Base-by-base conservation (phyloP, 1,140 invertebrate genomes). In the Chironomus striatipennis region DNA sequence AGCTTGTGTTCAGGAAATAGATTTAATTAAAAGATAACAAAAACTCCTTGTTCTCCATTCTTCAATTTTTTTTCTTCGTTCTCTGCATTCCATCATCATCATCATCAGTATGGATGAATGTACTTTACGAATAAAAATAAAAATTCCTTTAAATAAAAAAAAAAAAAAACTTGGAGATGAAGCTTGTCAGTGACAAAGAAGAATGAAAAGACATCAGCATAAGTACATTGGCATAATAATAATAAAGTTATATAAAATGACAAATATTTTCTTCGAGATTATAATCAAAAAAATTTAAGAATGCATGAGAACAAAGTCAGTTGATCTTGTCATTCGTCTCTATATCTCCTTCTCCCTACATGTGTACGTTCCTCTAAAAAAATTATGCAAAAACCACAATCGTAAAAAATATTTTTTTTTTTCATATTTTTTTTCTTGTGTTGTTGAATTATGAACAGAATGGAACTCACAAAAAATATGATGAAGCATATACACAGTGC, bases 11-110 rank as follows among this genome's bases (percentile, higher is more conserved):
- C 12, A 57, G 47, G 47, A 57, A 57, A 15, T 57, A 57, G 47
- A 57, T 57, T 57, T 57, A 57, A 57, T 57, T 57, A 57, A 57
- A 57, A 57, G 47, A 57, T 57, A 57, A 57, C 10, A 57, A n/a
- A 47, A 47, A 57, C 5, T 34, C 24, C 24, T 34, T 34, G 24
- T 34, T 34, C n/a, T 34, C 24, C 24, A 34, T 34, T 34, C 24
- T n/a, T 34, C 24, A 34, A 34, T 34, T 34, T 34, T 34, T n/a
- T n/a, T n/a, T n/a, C n/a, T n/a, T n/a, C n/a, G n/a, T n/a, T n/a
- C 24, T 34, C 5, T 34, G 24, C 24, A 5, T 34, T 34, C 24
- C 24, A 2, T 34, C 24, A 34, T 34, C 24, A 34, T 34, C 24
- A 34, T 34, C 24, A 34, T 34, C 24, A 34, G 1, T 5, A 34